Conservation (phyloP, 92 coral and sea anemone species). For the Phenganax marumi region DNA sequence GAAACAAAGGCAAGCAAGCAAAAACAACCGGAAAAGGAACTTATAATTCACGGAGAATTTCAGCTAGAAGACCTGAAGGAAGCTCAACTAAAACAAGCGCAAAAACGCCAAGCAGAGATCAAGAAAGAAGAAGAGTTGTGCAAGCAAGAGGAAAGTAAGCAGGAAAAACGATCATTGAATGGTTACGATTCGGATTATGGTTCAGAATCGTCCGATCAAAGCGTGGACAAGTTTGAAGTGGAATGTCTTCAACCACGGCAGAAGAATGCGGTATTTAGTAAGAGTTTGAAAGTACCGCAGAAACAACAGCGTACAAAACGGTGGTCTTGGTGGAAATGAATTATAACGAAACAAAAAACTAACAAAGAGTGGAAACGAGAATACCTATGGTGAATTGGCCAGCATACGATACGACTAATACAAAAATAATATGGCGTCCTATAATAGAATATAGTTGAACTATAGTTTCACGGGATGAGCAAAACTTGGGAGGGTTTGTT, state of each 20-base stretch:
- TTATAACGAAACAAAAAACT: neutral
- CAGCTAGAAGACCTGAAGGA: conserved; percentile 12
- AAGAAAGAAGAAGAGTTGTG: neutral
- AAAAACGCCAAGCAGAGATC: neutral
- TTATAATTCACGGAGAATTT: neutral
- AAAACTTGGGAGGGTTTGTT: too few relatives aligned
- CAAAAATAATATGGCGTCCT: too few relatives aligned
- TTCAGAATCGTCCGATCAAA: conserved; percentile 13
- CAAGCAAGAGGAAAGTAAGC: neutral
- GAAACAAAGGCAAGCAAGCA: neutral
- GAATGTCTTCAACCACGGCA: neutral
- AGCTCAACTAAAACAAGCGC: conserved; percentile 6
- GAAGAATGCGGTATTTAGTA: neutral
- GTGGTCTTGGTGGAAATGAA: conserved; percentile 42
- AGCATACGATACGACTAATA: too few relatives aligned
- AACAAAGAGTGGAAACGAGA: neutral
- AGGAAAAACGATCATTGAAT: conserved; percentile 17
- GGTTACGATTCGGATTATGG: conserved; percentile 41
- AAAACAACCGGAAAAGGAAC: neutral
- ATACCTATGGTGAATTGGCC: neutral
- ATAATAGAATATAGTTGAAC: too few relatives aligned
- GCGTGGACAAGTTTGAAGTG: conserved; percentile 39
- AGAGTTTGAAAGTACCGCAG: conserved; percentile 9
- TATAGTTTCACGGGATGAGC: too few relatives aligned
- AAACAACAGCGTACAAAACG: conserved; percentile 34